Evolutionary conservation across 1,140 invertebrate species (phyloP).

Genomic region (Ceratosolen fusciceps): DNA sequence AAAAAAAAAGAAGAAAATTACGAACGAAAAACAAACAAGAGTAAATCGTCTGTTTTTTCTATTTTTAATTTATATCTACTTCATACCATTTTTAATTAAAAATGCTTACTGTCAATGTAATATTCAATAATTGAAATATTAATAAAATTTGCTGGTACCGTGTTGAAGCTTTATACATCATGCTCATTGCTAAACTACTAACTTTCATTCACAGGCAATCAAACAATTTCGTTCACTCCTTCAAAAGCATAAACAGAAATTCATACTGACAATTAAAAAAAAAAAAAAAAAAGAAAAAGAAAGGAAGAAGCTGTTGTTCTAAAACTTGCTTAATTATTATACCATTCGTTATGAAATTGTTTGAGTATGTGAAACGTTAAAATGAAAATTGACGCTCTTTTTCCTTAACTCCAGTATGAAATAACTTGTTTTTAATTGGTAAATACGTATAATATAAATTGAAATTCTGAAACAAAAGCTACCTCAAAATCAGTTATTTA

Average conservation of each 20-base stretch:
- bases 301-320: neutral
- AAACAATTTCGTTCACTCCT: slow-evolving; percentile 43
- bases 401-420: slow-evolving; percentile 29
- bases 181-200: slow-evolving; percentile 24
- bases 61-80: slow-evolving; percentile 25
- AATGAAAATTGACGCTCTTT: slow-evolving; percentile 19
- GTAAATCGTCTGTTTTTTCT: slow-evolving; percentile 26
- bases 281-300: too few species aligned
- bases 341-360: slow-evolving; percentile 19
- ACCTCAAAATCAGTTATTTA: slow-evolving; percentile 36
- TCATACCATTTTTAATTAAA: slow-evolving; percentile 37
- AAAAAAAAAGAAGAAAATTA: slow-evolving; percentile 24
- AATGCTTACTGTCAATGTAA: slow-evolving; percentile 19
- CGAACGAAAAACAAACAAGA: slow-evolving; percentile 32
- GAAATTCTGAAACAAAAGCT: slow-evolving; percentile 43
- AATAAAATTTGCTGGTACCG: slow-evolving; percentile 35
- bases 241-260: slow-evolving; percentile 31
- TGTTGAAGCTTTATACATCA: slow-evolving; percentile 33
- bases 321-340: slow-evolving; percentile 6
- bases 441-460: slow-evolving; percentile 27
- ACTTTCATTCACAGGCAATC: slow-evolving; percentile 37
- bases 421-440: slow-evolving; percentile 29
- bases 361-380: neutral
- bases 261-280: slow-evolving; percentile 39
- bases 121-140: slow-evolving; percentile 32